Base-by-base conservation (phyloP, 2,888 invertebrate genomes). In the Himalopsyche anomala region DNA sequence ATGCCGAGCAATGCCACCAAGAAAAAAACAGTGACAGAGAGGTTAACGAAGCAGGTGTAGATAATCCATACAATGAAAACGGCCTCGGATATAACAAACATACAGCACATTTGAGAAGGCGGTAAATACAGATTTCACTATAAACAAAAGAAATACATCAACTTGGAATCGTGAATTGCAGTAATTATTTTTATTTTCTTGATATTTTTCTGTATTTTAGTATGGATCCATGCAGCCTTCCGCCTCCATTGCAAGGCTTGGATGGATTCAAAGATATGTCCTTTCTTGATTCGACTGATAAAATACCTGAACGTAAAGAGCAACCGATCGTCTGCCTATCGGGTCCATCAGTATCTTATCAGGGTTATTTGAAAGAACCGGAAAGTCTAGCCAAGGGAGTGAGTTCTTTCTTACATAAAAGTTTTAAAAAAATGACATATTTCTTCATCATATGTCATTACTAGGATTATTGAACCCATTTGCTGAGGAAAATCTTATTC, bases 251-350 rank as follows among this genome's bases (percentile, higher is more conserved):
- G n/a, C 84, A 84, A 69, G 86, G 69, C 12, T 38, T 86, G 17
- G 74, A 84, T 12, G 36, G 84, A 15, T 56, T 84, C 28, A 55
- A 74, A 84, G 81, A 15, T 6, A 55, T 86, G 36, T 81, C 86
- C 6, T 81, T 36, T 17, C n/a, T 28, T 9, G 74, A 80, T n/a
- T 11, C 84, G 51, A 40, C 84, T 84, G 11, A 86, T 80, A 56
- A 19, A 62, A n/a, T 28, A 28, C 28, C 62, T 19, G 62, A 62
- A 6, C 28, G 56, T 15, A 45, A 84, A 69, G 81, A 85, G 38
- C 82, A 83, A 45, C 79, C 83, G 15, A 51, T 88, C n/a, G 85
- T 87, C 3, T 88, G 88, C 54, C 82, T 88, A 38, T 85, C 88
- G 0, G 88, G 87, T 82, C 85, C 83, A 11, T 83, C 85, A 11